Conservation (phyloP, 1,140 invertebrate species). For the Aphis craccivora region DNA sequence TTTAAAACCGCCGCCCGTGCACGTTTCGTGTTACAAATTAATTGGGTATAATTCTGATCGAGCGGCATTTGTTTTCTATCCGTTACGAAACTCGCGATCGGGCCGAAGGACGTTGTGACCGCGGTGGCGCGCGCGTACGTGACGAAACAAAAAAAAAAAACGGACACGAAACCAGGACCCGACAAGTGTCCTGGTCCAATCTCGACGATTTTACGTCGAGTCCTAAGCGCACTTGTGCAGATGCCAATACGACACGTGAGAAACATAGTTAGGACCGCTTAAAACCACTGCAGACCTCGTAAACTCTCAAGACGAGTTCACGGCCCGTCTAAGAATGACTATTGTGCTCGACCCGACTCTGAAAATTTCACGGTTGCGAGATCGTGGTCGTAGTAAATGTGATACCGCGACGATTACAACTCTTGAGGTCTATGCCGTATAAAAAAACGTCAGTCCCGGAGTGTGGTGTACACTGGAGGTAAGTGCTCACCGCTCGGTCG, state of each 20-base stretch:
- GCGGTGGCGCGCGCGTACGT: background rate
- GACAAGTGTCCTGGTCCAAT: background rate
- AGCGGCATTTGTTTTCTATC: background rate
- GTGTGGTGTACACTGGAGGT: background rate
- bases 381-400: no score
- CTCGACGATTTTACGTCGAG: background rate
- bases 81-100: background rate
- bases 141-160: background rate
- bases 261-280: background rate
- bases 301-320: no score
- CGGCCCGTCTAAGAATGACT: no score
- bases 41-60: background rate
- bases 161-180: background rate
- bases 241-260: background rate
- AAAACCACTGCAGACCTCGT: background rate
- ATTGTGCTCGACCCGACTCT: no score
- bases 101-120: background rate
- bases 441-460: background rate
- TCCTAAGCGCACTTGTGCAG: no score
- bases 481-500: background rate
- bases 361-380: no score
- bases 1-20: background rate
- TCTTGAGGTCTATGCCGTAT: background rate
- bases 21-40: background rate
- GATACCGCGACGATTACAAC: no score